phyloP scores from a whole-genome alignment of 1,140 invertebrate genomes.

The Drosophila gunungcola region DNA sequence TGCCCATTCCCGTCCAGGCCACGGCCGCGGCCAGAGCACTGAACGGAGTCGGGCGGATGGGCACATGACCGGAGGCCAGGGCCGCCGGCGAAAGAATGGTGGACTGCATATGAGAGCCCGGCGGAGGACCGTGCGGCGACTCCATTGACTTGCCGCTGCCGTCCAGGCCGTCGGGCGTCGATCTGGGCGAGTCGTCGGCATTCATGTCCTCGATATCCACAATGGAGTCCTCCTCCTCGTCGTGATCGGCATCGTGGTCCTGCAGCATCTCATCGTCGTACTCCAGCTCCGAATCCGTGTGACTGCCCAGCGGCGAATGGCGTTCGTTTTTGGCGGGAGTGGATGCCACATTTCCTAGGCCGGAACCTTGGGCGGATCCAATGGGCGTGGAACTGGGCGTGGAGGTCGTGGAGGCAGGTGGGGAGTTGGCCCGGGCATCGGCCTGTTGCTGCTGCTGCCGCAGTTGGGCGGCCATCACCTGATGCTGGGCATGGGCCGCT shows the following conservation, averaged over 20 bases:
- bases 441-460: constrained; percentile 58
- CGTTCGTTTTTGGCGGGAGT: constrained; percentile 76
- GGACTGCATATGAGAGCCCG: constrained; percentile 74
- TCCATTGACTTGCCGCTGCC: constrained; percentile 79
- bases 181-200: constrained; percentile 85
- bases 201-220: constrained; percentile 89
- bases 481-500: constrained; percentile 76
- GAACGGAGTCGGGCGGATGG: constrained; percentile 89
- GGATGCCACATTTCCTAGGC: constrained; percentile 21
- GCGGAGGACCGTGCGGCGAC: constrained; percentile 52
- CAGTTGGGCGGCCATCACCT: constrained; percentile 67
- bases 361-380: constrained; percentile 24
- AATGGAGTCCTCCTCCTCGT: constrained; percentile 88
- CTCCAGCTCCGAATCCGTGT: constrained; percentile 86
- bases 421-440: constrained; percentile 59
- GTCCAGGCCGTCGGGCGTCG: constrained; percentile 80
- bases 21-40: constrained; percentile 88
- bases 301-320: constrained; percentile 81
- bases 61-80: constrained; percentile 85
- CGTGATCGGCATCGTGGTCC: constrained; percentile 87
- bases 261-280: constrained; percentile 87
- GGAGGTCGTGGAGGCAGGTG: constrained; percentile 56
- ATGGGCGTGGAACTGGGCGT: constrained; percentile 63
- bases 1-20: constrained; percentile 87
- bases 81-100: constrained; percentile 82